phyloP scores from a whole-genome alignment of 2,113 vertebrate genomes.

The Barnardius zonarius region DNA sequence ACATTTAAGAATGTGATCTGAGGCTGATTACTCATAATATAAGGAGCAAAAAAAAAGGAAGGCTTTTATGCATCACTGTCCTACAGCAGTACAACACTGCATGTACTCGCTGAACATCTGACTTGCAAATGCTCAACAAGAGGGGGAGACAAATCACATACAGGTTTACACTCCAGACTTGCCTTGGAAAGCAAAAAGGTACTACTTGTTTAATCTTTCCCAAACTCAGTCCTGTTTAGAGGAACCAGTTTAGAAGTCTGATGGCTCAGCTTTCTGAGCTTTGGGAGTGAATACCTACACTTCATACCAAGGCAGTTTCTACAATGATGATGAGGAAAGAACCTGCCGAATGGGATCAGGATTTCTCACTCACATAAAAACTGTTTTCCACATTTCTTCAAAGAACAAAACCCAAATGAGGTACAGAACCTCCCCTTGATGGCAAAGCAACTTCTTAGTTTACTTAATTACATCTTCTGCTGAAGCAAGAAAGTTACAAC shows the following conservation, averaged over 20 bases:
- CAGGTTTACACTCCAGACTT: neutral
- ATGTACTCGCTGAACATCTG: rapidly evolving
- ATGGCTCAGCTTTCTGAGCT: neutral
- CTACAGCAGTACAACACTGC: neutral
- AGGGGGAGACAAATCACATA: neutral
- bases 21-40: neutral
- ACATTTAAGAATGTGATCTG: neutral
- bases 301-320: neutral
- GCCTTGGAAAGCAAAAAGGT: neutral
- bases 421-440: neutral
- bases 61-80: neutral
- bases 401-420: neutral
- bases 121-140: neutral
- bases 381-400: neutral
- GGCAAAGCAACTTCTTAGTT: neutral
- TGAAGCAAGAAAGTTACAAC: neutral
- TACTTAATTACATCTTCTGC: neutral
- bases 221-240: neutral
- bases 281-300: neutral
- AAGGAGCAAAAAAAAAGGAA: neutral
- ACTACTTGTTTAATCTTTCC: neutral
- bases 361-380: neutral
- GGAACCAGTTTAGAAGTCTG: neutral
- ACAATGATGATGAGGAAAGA: neutral
- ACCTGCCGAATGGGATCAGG: neutral